These are phyloP conservation scores for Aspidiotus rigidus DNA, from an alignment of 2,888 invertebrate species.

Conservation along the genomic window DNA sequence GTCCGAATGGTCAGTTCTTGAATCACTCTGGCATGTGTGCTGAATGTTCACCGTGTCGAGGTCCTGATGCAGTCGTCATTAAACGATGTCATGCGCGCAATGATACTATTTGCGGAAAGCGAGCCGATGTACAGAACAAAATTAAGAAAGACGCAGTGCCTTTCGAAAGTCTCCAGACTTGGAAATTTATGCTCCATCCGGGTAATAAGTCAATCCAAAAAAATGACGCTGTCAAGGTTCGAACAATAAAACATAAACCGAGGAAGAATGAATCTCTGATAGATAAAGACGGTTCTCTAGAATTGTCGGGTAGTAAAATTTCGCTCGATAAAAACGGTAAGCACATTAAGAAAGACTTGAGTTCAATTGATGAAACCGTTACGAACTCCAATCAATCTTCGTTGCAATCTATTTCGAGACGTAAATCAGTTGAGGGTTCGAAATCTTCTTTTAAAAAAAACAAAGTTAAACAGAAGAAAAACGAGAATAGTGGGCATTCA, in stretches of 20 bases:
- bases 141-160: background rate
- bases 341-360: constrained; percentile 13
- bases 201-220: background rate
- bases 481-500: too few relatives aligned
- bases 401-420: background rate
- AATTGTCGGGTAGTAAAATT: background rate
- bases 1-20: background rate
- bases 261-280: background rate
- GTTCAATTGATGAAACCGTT: background rate
- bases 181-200: background rate
- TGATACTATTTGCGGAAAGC: background rate
- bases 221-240: too few relatives aligned
- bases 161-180: background rate
- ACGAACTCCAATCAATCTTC: background rate
- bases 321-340: constrained; percentile 7
- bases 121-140: background rate
- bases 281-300: background rate
- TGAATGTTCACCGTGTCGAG: background rate
- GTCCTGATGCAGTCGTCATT: background rate
- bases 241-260: background rate
- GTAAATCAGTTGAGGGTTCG: too few relatives aligned
- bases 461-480: too few relatives aligned
- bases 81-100: background rate
- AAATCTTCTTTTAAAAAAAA: too few relatives aligned
- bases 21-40: background rate